phyloP scores from a whole-genome alignment of 2,888 invertebrate species.

The Papilio demoleus region DNA sequence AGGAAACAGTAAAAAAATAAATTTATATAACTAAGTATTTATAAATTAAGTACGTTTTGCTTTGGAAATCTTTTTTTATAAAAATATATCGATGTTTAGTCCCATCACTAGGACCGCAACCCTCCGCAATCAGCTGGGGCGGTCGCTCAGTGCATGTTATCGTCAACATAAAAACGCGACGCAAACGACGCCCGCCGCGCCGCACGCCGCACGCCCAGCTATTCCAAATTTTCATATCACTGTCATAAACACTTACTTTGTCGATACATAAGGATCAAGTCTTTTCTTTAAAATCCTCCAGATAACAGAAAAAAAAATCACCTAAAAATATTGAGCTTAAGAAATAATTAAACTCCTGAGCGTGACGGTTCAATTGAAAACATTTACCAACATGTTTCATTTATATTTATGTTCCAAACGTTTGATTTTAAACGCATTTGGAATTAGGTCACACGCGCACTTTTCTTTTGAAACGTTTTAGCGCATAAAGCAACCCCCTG shows the following conservation, averaged over 20 bases:
- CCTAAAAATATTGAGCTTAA: too few relatives aligned
- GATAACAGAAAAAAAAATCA: too few relatives aligned
- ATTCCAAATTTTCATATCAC: background rate
- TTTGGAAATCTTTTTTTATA: background rate
- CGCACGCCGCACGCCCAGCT: background rate
- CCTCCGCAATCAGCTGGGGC: slow-evolving; percentile 75
- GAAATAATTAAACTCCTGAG: too few relatives aligned
- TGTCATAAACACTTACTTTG: background rate
- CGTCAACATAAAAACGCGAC: slow-evolving; percentile 79
- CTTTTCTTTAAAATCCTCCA: too few relatives aligned
- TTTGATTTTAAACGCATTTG: background rate
- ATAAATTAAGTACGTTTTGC: too few relatives aligned
- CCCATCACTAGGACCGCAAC: slow-evolving; percentile 44
- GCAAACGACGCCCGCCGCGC: slow-evolving; percentile 61
- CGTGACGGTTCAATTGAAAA: background rate
- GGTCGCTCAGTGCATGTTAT: slow-evolving; percentile 81
- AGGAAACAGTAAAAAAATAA: background rate
- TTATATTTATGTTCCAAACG: background rate
- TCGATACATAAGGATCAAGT: too few relatives aligned
- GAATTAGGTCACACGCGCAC: slow-evolving; percentile 6
- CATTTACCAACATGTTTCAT: background rate
- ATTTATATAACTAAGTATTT: too few relatives aligned
- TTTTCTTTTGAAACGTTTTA: slow-evolving; percentile 9
- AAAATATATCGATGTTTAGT: slow-evolving; percentile 28
- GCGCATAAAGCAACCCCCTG: background rate